A percentile compares a stretch with the other conserved stretches of the same genome.
Evolutionary conservation across 1,140 invertebrate species (phyloP).

Genomic region (Diprion similis): DNA sequence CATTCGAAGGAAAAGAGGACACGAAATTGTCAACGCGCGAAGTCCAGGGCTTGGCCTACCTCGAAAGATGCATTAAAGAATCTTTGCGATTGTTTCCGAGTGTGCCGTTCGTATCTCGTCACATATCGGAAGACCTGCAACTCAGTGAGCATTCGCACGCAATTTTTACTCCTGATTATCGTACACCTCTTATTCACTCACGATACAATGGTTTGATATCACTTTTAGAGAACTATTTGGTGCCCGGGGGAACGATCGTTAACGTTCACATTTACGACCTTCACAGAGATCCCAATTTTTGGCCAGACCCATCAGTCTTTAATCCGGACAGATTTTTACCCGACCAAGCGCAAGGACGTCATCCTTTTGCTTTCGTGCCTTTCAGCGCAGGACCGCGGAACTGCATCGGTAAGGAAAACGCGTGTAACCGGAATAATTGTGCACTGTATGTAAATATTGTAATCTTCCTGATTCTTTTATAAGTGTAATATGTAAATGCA

Average conservation of each 20-base stretch:
- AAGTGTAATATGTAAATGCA: too few species aligned
- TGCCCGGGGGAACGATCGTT: conserved; percentile 57
- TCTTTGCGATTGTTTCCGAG: conserved; percentile 67
- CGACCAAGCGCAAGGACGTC: not conserved
- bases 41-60: conserved; percentile 50
- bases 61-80: conserved; percentile 73
- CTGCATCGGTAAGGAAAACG: conserved; percentile 11
- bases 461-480: too few species aligned
- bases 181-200: too few species aligned
- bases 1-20: conserved; percentile 25
- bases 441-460: too few species aligned
- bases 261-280: conserved; percentile 64
- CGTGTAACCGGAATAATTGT: too few species aligned
- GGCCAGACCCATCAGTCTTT: conserved; percentile 77
- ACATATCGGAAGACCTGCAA: conserved; percentile 54
- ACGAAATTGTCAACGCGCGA: conserved; percentile 29
- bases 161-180: too few species aligned
- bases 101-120: conserved; percentile 64
- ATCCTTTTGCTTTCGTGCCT: conserved; percentile 63
- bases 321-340: conserved; percentile 78
- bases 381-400: conserved; percentile 80
- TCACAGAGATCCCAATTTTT: conserved; percentile 73
- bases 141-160: conserved; percentile 29
- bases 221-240: conserved; percentile 37
- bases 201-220: too few species aligned